Evolutionary conservation across 2,888 invertebrate species (phyloP), one percentile per base, ranked within the genome.

Genomic region (Pollenia amentaria): DNA sequence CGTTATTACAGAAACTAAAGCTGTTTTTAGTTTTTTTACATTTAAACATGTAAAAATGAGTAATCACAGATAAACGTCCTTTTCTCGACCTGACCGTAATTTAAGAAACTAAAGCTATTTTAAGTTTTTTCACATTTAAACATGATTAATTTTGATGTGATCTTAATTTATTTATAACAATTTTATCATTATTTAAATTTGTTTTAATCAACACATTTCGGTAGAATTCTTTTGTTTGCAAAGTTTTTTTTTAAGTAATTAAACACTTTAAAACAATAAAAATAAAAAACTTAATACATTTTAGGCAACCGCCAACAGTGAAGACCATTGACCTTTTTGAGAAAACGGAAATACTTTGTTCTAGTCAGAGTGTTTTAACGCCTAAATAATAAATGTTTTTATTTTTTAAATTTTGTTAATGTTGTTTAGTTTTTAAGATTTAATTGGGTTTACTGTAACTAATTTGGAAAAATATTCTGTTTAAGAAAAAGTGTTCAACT

Each of bases 331-430:
- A 78, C 72, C 73, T 67, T 73, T 78, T 65, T 48, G 21, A 84
- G 84, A 60, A 78, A 78, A 84, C 84, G 84, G 78, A 84, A 78
- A 78, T 60, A 67, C 78, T 72, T 78, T 78, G 77, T 78, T 72
- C 16, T 38, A 64, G 29, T 7, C 55, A 51, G 44, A 65, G 11
- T 40, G 29, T 77, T 70, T 77, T 62, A 18, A 69, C 75, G 69
- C 75, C 12, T 48, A 46, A 53, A 46, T 2, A 29, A 29, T 29
- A 29, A 29, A 29, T 29, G 29, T 29, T 29, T 29, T 29, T 29
- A 29, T 29, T 29, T 29, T 29, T 4, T 6, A 62, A 62, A 40
- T 16, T 16, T 38, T 40, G 21, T 48, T 67, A 14, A 12, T 40
- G 16, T 73, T 60, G 46, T 48, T n/a, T 29, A 44, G 3, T 18